These are phyloP conservation scores for Trichopria drosophilae DNA, from an alignment of 2,888 invertebrate genomes.

Conservation along the genomic window DNA sequence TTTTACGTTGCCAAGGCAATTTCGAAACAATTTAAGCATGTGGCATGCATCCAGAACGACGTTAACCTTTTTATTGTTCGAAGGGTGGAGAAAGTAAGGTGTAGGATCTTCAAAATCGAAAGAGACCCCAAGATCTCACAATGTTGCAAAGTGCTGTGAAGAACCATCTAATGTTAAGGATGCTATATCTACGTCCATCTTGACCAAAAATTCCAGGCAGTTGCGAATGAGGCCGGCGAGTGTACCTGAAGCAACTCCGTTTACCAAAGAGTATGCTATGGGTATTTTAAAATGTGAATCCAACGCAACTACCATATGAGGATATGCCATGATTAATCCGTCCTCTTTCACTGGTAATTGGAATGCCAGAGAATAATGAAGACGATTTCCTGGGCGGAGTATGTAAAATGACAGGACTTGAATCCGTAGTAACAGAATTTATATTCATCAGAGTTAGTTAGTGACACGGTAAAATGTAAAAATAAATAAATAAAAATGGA, in stretches of 20 bases:
- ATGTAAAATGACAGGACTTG: too few relatives aligned
- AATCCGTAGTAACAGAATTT: too few relatives aligned
- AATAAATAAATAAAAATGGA: too few relatives aligned
- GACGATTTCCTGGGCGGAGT: too few relatives aligned
- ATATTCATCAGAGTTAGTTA: too few relatives aligned
- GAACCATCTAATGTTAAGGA: slow-evolving; percentile 32
- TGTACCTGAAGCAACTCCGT: slow-evolving; percentile 14
- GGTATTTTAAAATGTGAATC: slow-evolving; percentile 23
- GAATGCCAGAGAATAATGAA: too few relatives aligned
- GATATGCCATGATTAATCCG: too few relatives aligned
- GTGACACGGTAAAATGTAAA: too few relatives aligned
- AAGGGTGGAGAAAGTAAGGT: too few relatives aligned
- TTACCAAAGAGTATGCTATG: slow-evolving; percentile 18
- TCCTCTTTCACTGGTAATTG: too few relatives aligned
- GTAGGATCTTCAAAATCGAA: too few relatives aligned
- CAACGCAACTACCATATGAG: slow-evolving; percentile 20
- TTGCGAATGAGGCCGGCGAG: slow-evolving; percentile 9
- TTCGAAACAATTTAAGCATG: slow-evolving; percentile 12
- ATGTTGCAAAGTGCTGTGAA: slow-evolving; percentile 26
- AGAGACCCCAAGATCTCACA: slow-evolving; percentile 25
- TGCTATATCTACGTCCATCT: slow-evolving; percentile 25
- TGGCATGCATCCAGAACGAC: slow-evolving; percentile 13
- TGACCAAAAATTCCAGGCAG: slow-evolving; percentile 21
- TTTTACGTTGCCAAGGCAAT: neutral
- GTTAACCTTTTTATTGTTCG: too few relatives aligned